phyloP scores from a whole-genome alignment of 2,888 invertebrate species.

The Leptinotarsa tumamoca region DNA sequence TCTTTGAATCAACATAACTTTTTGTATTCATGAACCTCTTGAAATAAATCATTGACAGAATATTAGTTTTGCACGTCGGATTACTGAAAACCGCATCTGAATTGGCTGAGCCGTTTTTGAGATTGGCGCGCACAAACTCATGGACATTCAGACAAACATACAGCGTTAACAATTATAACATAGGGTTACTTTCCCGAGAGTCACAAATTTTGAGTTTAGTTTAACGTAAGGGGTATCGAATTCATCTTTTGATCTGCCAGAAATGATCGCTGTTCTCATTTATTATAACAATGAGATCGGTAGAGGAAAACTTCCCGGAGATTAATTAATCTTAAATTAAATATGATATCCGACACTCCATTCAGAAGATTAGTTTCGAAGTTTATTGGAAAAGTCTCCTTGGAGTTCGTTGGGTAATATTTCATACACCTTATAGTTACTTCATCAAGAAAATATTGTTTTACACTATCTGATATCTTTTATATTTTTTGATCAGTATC shows the following conservation, averaged over 20 bases:
- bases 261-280: slow-evolving; percentile 11
- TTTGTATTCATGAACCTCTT: too few species aligned
- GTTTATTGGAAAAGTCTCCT: slow-evolving; percentile 7
- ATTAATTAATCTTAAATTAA: slow-evolving; percentile 14
- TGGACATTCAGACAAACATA: too few species aligned
- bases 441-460: background rate
- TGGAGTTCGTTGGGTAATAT: slow-evolving; percentile 1
- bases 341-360: slow-evolving; percentile 17
- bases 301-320: slow-evolving; percentile 7
- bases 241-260: slow-evolving; percentile 2
- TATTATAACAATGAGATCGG: slow-evolving; percentile 10
- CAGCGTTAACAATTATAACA: too few species aligned
- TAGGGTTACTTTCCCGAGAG: background rate
- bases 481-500: too few species aligned
- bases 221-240: background rate
- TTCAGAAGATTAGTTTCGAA: slow-evolving; percentile 11
- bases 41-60: too few species aligned
- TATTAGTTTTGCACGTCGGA: too few species aligned
- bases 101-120: too few species aligned
- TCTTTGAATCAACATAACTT: too few species aligned
- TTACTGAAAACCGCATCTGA: too few species aligned
- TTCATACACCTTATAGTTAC: background rate
- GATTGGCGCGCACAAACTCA: too few species aligned
- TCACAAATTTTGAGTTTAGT: background rate
- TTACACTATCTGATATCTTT: too few species aligned